Base-by-base conservation (phyloP, 2,888 invertebrate species). In the Smittia sp. region DNA sequence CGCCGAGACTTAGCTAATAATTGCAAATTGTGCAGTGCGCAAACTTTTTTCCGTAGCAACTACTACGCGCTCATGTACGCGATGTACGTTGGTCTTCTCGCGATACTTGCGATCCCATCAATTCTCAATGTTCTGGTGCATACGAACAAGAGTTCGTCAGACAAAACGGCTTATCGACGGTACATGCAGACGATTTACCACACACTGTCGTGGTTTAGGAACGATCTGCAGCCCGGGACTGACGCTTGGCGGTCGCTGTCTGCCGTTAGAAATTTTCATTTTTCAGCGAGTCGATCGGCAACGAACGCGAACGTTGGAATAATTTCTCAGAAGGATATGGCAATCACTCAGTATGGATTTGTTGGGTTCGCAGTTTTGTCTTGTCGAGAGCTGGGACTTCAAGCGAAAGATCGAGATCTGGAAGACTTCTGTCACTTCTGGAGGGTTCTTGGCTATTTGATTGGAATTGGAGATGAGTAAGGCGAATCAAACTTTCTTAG, bases 171-270 rank as follows among this genome's bases (percentile, higher is more conserved):
- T 0, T 92, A 92, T 80, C 86, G 85, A 75, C 85, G 96, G 77
- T 96, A 96, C 79, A 81, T 92, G 6, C 87, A 89, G 3, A 96
- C 96, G 0, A 83, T 92, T 54, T 84, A 89, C 1, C 93, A 95
- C 78, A 88, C 90, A 74, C 81, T 87, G 18, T 81, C 88, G 2
- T 96, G 96, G 96, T 93, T 94, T 79, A 86, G 87, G 74, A 82
- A 87, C 32, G 88, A 90, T 72, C 85, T 91, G 27, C 86, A 85
- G 76, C 86, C 87, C 0, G 84, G 85, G 38, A 85, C 86, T 72
- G 81, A 89, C 77, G 86, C 89, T 74, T 90, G 90, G 88, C 85
- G 84, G 67, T 92, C 93, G 0, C 78, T 93, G 39, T 81, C 84
- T 75, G 82, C 87, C 22, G 90, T 93, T 0, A 85, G 90, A 58